Evolutionary conservation across 2,797 vertebrate genomes (phyloP).

Genomic region (Tamandua tetradactyla): DNA sequence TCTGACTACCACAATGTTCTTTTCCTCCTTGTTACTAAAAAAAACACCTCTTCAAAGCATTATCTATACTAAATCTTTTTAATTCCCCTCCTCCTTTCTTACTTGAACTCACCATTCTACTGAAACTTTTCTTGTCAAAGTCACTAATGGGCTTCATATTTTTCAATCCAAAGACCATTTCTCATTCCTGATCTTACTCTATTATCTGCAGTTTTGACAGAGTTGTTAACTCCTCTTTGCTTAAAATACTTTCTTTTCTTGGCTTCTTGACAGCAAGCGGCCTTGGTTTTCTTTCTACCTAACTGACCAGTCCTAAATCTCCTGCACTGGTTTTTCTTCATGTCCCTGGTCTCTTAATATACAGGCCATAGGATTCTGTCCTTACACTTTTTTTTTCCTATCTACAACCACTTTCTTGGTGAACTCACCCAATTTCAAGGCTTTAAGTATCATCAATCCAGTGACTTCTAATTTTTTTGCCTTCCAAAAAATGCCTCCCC

Average conservation of each 20-base stretch:
- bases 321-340: not conserved
- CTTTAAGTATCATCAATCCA: not conserved
- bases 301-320: not conserved
- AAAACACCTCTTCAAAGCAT: not conserved
- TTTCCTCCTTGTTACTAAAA: not conserved
- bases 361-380: not conserved
- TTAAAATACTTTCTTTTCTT: not conserved
- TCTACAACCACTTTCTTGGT: not conserved
- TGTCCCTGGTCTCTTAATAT: not conserved
- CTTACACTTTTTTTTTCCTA: not conserved
- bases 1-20: not conserved
- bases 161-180: not conserved
- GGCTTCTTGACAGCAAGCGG: not conserved
- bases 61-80: not conserved
- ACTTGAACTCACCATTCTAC: not conserved
- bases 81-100: not conserved
- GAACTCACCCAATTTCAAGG: not conserved
- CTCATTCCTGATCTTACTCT: not conserved
- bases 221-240: not conserved
- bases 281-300: not conserved
- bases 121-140: not conserved
- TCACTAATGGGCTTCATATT: not conserved
- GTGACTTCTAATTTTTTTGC: not conserved
- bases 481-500: not conserved
- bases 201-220: not conserved